Conservation (phyloP, 2,797 vertebrate species). For the Iguana delicatissima region DNA sequence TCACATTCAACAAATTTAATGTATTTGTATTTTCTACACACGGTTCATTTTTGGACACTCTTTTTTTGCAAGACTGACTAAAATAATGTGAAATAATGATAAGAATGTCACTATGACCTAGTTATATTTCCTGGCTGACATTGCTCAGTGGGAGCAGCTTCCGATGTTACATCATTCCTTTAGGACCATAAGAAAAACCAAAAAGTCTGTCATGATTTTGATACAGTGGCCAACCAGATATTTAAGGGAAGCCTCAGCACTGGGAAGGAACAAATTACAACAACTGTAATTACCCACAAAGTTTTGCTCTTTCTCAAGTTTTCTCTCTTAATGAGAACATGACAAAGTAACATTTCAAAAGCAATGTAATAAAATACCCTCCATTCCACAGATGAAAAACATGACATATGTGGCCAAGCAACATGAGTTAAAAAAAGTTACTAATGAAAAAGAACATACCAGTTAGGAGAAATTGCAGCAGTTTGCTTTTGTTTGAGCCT, state of each 20-base stretch:
- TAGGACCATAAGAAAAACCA: background rate
- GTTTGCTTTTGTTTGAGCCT: no score
- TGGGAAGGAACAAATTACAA: no score
- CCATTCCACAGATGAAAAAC: no score
- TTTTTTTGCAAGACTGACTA: background rate
- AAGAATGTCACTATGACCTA: background rate
- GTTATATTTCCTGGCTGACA: background rate
- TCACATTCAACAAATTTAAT: background rate
- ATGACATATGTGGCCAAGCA: no score
- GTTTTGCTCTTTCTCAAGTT: no score
- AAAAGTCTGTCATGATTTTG: background rate
- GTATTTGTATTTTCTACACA: background rate
- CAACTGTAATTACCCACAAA: no score
- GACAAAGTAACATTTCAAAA: no score
- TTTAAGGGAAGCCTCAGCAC: background rate
- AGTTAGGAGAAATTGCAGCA: no score
- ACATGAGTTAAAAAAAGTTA: no score
- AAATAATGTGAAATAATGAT: conserved; percentile 2
- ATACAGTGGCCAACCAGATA: background rate
- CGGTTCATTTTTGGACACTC: background rate
- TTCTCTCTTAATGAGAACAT: no score
- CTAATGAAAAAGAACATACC: no score
- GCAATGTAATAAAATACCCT: no score
- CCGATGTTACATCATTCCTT: background rate
- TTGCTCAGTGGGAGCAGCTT: background rate